Base-by-base conservation (phyloP, 2,888 invertebrate genomes). In the Coleophora deauratella region DNA sequence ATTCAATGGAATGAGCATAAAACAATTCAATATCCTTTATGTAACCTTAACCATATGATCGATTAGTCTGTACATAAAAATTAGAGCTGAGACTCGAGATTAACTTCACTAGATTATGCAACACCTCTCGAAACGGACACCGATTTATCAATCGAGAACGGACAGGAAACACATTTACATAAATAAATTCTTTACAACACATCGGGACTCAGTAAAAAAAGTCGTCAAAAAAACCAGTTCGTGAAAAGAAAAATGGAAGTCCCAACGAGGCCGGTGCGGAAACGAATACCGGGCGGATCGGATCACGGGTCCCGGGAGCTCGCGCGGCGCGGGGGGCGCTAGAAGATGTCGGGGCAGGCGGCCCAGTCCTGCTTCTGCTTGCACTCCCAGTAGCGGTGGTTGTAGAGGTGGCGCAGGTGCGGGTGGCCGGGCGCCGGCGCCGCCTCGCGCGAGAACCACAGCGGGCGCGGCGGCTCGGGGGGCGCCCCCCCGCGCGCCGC, bases 381-480 rank as follows among this genome's bases (percentile, higher is more conserved):
- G 77, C 91, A 90, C 46, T 93, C 89, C 99, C 99, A 99, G 85
- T 99, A 99, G 54, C 91, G 91, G 54, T 93, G 92, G 57, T 90
- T 93, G 86, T 91, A 98, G 49, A 93, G 88, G 74, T 98, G 96
- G 31, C 80, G 72, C 51, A 82, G 88, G 65, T 61, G 66, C 50
- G 94, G 91, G 44, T 49, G 48, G 57, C 88, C 88, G 40, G 91
- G 89, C 21, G 21, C 21, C 3, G 21, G 21, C 54, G 89, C 90
- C 66, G 95, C 95, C 62, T 91, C 90, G 71, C 95, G 94, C 57
- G 88, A 88, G 86, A 99, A 99, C 99, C 99, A 99, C 31, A 91
- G 68, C 15, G 98, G 96, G 55, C 92, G 89, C 61, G 91, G 93
- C 3, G 93, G 91, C 44, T 87, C 64, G 6, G 89, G 88, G 10